phyloP scores from a whole-genome alignment of 2,797 vertebrate species.

The Brachymystax lenok region DNA sequence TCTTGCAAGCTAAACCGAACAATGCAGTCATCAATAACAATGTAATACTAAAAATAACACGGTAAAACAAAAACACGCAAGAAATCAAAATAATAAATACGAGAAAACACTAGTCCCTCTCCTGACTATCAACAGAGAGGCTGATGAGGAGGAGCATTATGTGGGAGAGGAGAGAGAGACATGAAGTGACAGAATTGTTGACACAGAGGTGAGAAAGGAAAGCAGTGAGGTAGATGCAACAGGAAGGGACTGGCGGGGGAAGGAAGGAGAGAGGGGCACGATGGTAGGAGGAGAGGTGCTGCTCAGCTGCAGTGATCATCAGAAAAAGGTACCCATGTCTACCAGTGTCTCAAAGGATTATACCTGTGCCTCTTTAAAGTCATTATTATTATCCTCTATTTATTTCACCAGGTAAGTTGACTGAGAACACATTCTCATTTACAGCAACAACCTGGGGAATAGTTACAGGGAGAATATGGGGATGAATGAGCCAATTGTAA shows the following conservation, averaged over 20 bases:
- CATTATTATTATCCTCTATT: background rate
- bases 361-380: background rate
- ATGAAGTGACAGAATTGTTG: too few relatives aligned
- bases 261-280: too few relatives aligned
- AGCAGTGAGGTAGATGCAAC: background rate
- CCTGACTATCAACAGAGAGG: background rate
- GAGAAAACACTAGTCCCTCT: background rate
- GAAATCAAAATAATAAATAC: too few relatives aligned
- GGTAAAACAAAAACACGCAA: too few relatives aligned
- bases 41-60: too few relatives aligned
- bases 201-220: conserved; percentile 2
- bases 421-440: too few relatives aligned
- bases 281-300: background rate
- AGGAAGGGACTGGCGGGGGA: background rate
- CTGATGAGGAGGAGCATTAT: background rate
- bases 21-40: too few relatives aligned
- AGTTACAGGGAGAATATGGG: too few relatives aligned
- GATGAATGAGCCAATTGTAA: too few relatives aligned
- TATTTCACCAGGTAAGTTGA: too few relatives aligned
- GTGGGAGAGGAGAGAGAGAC: background rate
- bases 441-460: too few relatives aligned
- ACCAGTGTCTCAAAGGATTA: background rate
- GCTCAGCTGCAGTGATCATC: background rate
- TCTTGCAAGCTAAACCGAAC: too few relatives aligned
- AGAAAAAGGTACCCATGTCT: background rate